Evolutionary conservation across 64 coral and sea anemone genomes (phyloP), one percentile per base, ranked within the genome.

Genomic region (Acropora yongei): DNA sequence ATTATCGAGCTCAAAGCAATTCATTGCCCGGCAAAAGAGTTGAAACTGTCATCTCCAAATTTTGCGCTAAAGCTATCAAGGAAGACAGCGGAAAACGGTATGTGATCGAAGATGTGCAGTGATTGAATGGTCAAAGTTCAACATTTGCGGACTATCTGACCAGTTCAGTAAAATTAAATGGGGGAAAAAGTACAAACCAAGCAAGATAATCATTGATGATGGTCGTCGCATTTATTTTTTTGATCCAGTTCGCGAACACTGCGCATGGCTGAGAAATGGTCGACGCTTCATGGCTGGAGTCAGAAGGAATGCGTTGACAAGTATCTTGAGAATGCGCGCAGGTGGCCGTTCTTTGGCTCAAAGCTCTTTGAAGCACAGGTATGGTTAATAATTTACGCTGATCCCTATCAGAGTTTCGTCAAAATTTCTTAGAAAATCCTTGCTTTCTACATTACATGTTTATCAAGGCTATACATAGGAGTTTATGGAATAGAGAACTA

Each of bases 281-380:
- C 95, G 19, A 90, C 82, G 69, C 93, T 90, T 61, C 95, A 96
- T 55, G 95, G 95, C 6, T 96, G 95, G 95, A 96, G 82, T 47
- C 74, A 75, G 50, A 91, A 89, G 40, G 96, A 98, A 75, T 93
- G 93, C 57, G 94, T 98, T 0, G 88, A 87, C 45, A 92, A 93
- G 77, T 98, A 95, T 75, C 82, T 98, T 44, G 92, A 95, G 12
- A 98, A 95, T 88, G 94, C 96, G 0, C 78, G 88, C 30, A 78
- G 88, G 58, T 98, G 96, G 96, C 90, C 96, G 4, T 91, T 95
- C 74, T 95, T 98, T 51, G 96, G 96, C 51, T 91, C 87, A 57
- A 98, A 93, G 94, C 68, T 98, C 8, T 95, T 98, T 58, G 93
- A 98, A 72, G 93, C 93, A 18, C 92, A 95, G 96, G 96, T 98